Evolutionary conservation across 92 coral and sea anemone species (phyloP).

Genomic region (Porites rus): DNA sequence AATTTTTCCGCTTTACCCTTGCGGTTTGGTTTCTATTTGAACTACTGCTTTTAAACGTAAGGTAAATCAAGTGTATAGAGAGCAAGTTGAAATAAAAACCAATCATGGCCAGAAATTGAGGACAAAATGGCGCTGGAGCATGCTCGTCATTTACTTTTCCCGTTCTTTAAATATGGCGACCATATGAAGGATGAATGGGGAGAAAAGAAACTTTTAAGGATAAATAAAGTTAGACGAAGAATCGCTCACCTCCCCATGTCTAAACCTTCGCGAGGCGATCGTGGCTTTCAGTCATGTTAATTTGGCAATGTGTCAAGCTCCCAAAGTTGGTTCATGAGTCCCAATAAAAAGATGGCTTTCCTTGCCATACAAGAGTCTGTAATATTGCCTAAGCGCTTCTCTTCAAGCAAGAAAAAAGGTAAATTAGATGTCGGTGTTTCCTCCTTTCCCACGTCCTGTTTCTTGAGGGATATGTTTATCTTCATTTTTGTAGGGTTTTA

Average conservation of each 20-base stretch:
- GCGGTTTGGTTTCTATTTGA: constrained; percentile 10
- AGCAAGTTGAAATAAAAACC: not conserved
- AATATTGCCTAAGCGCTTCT: not conserved
- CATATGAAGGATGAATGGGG: too few species aligned
- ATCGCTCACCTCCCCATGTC: not conserved
- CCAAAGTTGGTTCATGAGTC: not conserved
- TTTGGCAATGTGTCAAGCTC: not conserved
- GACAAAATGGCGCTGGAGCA: too few species aligned
- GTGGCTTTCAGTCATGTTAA: not conserved
- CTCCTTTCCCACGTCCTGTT: not conserved
- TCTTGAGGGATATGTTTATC: not conserved
- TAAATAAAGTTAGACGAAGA: not conserved
- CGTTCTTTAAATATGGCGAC: too few species aligned
- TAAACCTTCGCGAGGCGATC: not conserved
- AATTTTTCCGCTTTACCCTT: not conserved
- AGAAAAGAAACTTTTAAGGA: too few species aligned
- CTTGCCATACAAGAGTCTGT: not conserved
- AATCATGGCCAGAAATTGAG: too few species aligned
- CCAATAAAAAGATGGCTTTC: not conserved
- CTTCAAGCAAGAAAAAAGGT: not conserved
- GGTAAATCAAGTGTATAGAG: constrained; percentile 8
- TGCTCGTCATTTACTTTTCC: too few species aligned
- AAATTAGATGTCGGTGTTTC: not conserved
- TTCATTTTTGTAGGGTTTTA: too few species aligned
- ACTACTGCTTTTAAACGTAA: not conserved